Conservation (phyloP, 2,113 vertebrate species). For the Macroglossus sobrinus region DNA sequence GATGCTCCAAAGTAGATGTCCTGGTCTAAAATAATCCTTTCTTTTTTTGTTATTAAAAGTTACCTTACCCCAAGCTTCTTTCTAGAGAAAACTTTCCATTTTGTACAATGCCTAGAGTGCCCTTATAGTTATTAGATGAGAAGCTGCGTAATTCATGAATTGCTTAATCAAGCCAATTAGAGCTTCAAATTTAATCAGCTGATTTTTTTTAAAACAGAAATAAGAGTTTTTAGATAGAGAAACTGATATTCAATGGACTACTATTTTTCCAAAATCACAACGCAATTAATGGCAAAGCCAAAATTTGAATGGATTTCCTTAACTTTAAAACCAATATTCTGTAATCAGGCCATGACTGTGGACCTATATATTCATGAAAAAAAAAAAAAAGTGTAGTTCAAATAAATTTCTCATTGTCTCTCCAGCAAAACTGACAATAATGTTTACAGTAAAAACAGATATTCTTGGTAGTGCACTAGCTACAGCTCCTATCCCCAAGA, state of each 20-base stretch:
- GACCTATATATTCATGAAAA: not conserved
- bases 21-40: not conserved
- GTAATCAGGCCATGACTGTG: not conserved
- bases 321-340: not conserved
- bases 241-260: not conserved
- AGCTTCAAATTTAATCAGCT: not conserved
- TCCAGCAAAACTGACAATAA: not conserved
- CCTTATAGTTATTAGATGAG: not conserved
- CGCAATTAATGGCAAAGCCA: not conserved
- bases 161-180: not conserved
- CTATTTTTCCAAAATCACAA: not conserved
- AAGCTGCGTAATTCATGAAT: not conserved
- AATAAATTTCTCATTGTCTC: not conserved
- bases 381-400: not conserved
- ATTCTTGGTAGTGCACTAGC: not conserved
- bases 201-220: not conserved
- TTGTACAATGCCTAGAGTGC: not conserved
- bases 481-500: not conserved
- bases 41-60: not conserved
- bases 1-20: not conserved
- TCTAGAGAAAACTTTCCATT: not conserved
- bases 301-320: not conserved
- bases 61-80: not conserved
- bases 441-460: slow-evolving; percentile 1
- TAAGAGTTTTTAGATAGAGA: not conserved